Percentiles rank a stretch among this genome's conserved stretches.
Evolutionary conservation across 2,888 invertebrate species (phyloP).

Genomic region (Dolomedes plantarius): DNA sequence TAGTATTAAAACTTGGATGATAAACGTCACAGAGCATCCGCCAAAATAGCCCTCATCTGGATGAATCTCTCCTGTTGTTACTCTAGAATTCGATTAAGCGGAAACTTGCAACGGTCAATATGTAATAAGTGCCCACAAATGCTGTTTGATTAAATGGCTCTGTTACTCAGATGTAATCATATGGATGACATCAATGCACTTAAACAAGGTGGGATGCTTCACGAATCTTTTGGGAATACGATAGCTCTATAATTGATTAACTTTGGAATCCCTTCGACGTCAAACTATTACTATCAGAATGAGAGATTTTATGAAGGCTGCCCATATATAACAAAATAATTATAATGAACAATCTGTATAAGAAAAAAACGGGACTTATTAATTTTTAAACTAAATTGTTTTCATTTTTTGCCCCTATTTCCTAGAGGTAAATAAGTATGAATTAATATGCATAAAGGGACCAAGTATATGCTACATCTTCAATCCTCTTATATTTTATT

Average conservation of each 20-base stretch:
- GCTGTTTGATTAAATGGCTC: slow-evolving; percentile 51
- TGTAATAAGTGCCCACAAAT: slow-evolving; percentile 33
- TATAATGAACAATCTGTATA: neutral
- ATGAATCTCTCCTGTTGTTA: no score
- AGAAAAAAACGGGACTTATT: no score
- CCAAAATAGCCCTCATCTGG: no score
- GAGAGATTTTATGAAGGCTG: neutral
- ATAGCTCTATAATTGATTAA: slow-evolving; percentile 47
- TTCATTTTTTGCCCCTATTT: no score
- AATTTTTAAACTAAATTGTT: no score
- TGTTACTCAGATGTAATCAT: slow-evolving; percentile 10
- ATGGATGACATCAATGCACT: slow-evolving; percentile 41
- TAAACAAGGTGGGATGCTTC: slow-evolving; percentile 34
- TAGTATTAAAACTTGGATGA: no score
- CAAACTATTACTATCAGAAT: no score
- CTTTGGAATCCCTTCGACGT: neutral
- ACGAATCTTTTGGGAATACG: neutral
- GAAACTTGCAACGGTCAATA: slow-evolving; percentile 5
- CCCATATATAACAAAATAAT: neutral
- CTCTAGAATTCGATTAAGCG: neutral
- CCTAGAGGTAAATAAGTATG: no score
- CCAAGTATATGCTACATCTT: no score
- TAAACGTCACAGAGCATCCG: no score
- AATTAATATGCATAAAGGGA: no score
- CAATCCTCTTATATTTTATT: no score